These are phyloP conservation scores for Salpingus planirostris DNA, from an alignment of 2,888 invertebrate genomes.

Conservation along the genomic window DNA sequence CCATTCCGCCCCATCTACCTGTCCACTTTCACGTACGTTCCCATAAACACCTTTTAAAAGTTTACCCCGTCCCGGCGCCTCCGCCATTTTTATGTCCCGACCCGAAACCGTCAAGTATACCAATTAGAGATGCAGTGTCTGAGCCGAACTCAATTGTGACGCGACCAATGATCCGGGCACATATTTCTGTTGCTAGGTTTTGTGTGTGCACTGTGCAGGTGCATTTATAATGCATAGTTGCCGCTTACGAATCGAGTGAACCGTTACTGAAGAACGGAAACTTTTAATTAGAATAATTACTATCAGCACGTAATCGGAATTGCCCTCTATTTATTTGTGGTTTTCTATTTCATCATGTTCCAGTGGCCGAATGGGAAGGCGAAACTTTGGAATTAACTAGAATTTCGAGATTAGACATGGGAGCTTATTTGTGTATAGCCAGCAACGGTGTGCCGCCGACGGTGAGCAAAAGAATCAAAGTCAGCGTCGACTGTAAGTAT, in stretches of 20 bases:
- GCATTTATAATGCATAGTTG: too few relatives aligned
- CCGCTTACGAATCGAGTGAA: too few relatives aligned
- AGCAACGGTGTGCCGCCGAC: conserved; percentile 84
- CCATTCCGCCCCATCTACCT: conserved; percentile 10
- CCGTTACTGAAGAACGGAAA: too few relatives aligned
- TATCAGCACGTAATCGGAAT: conserved; percentile 18
- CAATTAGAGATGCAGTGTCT: too few relatives aligned
- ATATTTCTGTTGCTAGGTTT: too few relatives aligned
- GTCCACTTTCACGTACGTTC: conserved; percentile 13
- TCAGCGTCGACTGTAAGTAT: conserved; percentile 91
- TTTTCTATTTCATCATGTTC: conserved; percentile 26
- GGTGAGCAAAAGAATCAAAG: conserved; percentile 85
- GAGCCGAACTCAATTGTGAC: too few relatives aligned
- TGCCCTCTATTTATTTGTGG: conserved; percentile 10
- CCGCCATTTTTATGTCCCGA: too few relatives aligned
- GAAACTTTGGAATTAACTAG: conserved; percentile 73
- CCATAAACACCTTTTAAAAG: conserved; percentile 10
- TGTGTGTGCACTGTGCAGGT: too few relatives aligned
- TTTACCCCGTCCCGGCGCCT: conserved; percentile 4
- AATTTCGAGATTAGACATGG: conserved; percentile 85
- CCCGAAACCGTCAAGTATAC: too few relatives aligned
- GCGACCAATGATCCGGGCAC: too few relatives aligned
- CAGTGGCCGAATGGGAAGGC: conserved; percentile 79
- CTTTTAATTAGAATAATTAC: too few relatives aligned
- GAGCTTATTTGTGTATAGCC: conserved; percentile 85